Percentiles rank a stretch among this genome's conserved stretches.
Evolutionary conservation across 2,797 vertebrate species (phyloP).

Genomic region (Alcedo atthis): DNA sequence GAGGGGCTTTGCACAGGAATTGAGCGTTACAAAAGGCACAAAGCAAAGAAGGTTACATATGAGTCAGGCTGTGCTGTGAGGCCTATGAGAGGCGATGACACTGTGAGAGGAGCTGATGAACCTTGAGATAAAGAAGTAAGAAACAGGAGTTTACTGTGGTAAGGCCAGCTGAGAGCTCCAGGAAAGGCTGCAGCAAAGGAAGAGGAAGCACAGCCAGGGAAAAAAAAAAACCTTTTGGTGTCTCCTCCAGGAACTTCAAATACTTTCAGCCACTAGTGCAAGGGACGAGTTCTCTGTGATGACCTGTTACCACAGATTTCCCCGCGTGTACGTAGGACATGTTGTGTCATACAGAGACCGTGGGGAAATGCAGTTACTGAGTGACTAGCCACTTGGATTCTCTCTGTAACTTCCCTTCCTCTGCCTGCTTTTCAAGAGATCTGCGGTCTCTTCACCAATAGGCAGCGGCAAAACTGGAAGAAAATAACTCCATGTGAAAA

Average conservation of each 20-base stretch:
- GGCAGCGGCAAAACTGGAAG: background rate
- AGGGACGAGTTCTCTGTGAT: background rate
- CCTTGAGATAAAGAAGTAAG: background rate
- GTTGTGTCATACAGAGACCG: background rate
- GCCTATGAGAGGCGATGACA: background rate
- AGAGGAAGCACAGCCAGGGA: background rate
- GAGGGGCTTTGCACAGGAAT: background rate
- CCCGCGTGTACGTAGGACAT: rapidly evolving
- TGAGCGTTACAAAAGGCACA: background rate
- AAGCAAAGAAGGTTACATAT: background rate
- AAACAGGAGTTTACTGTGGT: background rate
- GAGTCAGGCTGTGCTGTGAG: background rate
- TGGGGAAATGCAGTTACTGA: background rate
- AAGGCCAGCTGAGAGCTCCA: background rate
- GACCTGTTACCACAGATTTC: too few relatives aligned
- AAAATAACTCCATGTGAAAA: background rate
- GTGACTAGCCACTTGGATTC: background rate
- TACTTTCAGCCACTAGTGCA: background rate
- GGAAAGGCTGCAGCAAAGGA: background rate
- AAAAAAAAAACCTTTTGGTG: background rate
- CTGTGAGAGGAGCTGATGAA: background rate
- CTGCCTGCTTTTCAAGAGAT: background rate
- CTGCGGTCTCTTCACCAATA: background rate
- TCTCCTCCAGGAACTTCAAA: background rate
- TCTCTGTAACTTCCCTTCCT: background rate